A percentile compares a stretch with the other conserved stretches of the same genome.
phyloP scores from a whole-genome alignment of 2,888 invertebrate species.

The Myopa testacea region DNA sequence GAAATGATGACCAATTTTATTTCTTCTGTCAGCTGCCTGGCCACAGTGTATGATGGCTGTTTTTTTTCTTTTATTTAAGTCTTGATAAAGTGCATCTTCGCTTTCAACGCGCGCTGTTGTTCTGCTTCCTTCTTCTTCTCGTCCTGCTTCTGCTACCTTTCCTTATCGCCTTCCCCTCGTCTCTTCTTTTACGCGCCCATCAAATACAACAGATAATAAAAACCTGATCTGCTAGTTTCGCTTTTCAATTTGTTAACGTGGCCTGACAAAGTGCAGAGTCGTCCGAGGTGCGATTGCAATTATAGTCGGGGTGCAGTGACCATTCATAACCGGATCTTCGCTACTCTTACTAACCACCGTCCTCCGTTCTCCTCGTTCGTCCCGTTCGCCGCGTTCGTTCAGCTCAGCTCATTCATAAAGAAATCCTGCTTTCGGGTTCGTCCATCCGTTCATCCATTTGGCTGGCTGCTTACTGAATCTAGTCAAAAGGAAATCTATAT shows the following conservation, averaged over 20 bases:
- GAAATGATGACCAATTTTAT: conserved; percentile 35
- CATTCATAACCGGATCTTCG: conserved; percentile 36
- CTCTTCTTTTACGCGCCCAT: not conserved
- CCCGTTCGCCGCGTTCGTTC: not conserved
- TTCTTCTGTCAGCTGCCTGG: conserved; percentile 34
- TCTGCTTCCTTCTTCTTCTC: conserved; percentile 6
- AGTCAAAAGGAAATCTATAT: conserved; percentile 32
- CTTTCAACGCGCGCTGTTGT: not conserved
- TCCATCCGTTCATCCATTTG: not conserved
- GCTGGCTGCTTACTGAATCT: conserved; percentile 18
- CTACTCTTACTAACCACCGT: not conserved
- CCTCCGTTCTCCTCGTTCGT: not conserved
- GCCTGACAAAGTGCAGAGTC: conserved; percentile 38
- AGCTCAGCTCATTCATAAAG: conserved; percentile 27
- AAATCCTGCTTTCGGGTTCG: not conserved
- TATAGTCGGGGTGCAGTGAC: conserved; percentile 54
- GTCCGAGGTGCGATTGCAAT: conserved; percentile 59
- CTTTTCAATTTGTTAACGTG: conserved; percentile 61
- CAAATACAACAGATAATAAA: not conserved
- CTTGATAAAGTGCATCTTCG: conserved; percentile 24
- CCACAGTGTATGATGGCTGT: not conserved
- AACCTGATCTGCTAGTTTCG: conserved; percentile 36
- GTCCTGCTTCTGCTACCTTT: not conserved
- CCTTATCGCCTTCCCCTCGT: not conserved
- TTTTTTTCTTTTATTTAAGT: not conserved